phyloP scores from a whole-genome alignment of 1,140 invertebrate species.

The Leucophenga varia region DNA sequence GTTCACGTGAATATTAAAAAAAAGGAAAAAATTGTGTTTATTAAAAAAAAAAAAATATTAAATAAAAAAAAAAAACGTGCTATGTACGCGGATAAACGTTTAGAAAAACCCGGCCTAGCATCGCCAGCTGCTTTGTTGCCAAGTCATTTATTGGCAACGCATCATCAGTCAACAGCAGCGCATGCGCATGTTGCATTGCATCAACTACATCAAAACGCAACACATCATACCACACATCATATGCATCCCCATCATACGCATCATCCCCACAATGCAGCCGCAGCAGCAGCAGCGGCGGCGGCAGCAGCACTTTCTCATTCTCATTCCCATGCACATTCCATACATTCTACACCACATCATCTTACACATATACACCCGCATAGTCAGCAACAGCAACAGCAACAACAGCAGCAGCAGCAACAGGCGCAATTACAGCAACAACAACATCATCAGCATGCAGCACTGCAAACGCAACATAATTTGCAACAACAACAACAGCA shows the following conservation, averaged over 20 bases:
- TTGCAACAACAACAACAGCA: slow-evolving; percentile 47
- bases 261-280: background rate
- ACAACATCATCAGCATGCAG: slow-evolving; percentile 35
- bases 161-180: slow-evolving; percentile 18
- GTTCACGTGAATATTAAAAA: too few relatives aligned
- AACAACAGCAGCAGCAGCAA: slow-evolving; percentile 32
- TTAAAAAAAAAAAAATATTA: too few relatives aligned
- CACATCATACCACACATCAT: slow-evolving; percentile 28
- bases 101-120: slow-evolving; percentile 30
- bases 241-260: slow-evolving; percentile 18
- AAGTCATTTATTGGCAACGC: slow-evolving; percentile 12
- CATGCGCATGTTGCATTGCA: too few relatives aligned
- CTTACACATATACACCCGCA: slow-evolving; percentile 37
- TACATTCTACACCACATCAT: too few relatives aligned
- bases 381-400: slow-evolving; percentile 36
- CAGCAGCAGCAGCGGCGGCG: slow-evolving; percentile 18
- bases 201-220: background rate
- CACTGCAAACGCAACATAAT: slow-evolving; percentile 2
- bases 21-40: too few relatives aligned
- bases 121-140: slow-evolving; percentile 18
- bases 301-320: too few relatives aligned
- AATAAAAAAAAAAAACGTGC: too few relatives aligned
- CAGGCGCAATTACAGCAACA: slow-evolving; percentile 36
- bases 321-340: too few relatives aligned
- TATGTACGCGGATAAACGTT: slow-evolving; percentile 49